Base-by-base conservation (phyloP, 2,113 vertebrate genomes). In the Anser brachyrhynchus region DNA sequence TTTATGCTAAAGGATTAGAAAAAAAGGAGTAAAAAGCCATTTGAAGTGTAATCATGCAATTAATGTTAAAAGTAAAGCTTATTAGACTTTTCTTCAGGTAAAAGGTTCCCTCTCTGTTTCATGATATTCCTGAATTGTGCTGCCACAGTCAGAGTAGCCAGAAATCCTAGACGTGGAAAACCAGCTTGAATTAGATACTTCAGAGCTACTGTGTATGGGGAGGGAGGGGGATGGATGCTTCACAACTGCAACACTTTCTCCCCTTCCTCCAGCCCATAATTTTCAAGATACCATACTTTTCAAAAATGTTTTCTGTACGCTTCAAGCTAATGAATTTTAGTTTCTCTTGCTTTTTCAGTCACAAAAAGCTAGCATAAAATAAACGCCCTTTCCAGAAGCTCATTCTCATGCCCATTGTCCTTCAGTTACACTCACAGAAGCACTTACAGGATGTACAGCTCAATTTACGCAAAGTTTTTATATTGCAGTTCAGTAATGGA, bases 401-500 rank as follows among this genome's bases (percentile, higher is more conserved):
- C 29, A 8, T 15, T n/a, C 22, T 35, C 44, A 2, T 10, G 11
- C 8, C 37, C 8, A 6, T n/a, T 18, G 4, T 22, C 35, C 6
- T 14, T 26, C 10, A 4, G 7, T 21, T 5, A 4, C 5, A 1
- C 52, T 0, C 3, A 2, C 1, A 2, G 54, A 35, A 43, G 10
- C 2, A 4, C 9, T 20, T 13, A 6, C 10, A 39, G 0, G 1
- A 13, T 21, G 13, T 17, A 28, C 35, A 4, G 41, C 14, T 10
- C 6, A 4, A 11, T 37, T 37, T 55, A 31, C 21, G 5, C 33
- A 4, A 33, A 12, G 49, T 17, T 54, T 26, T 26, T 35, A 18
- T 5, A 10, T 52, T 25, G 2, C 9, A 9, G 21, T 13, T 49
- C 4, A 10, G 21, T 13, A 28, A 5, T 37, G 9, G 35, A 39